These are phyloP conservation scores for Clavelina lepadiformis DNA, from an alignment of 23 tunicate species.

Conservation along the genomic window DNA sequence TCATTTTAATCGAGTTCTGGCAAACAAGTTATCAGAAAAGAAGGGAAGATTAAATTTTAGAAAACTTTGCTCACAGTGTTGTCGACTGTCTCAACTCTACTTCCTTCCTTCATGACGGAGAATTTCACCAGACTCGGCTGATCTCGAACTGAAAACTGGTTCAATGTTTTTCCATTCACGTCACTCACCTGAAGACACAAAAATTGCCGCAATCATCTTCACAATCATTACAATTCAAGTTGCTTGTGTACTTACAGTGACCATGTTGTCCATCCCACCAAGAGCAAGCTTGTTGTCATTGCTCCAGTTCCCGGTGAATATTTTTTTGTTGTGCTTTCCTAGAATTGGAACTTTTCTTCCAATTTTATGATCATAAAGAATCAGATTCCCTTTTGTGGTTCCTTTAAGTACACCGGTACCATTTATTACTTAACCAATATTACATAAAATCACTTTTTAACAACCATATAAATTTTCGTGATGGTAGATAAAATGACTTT, in stretches of 20 bases:
- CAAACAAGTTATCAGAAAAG: no score
- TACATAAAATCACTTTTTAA: not conserved
- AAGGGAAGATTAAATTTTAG: not conserved
- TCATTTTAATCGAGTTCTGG: no score
- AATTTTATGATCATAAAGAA: slow-evolving; percentile 87
- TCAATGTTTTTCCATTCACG: slow-evolving; percentile 52
- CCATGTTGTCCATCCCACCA: slow-evolving; percentile 68
- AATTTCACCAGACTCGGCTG: slow-evolving; percentile 74
- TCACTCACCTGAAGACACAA: slow-evolving; percentile 58
- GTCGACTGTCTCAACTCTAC: slow-evolving; percentile 37
- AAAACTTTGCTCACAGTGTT: slow-evolving; percentile 51
- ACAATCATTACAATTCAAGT: not conserved
- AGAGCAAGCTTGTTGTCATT: slow-evolving; percentile 66
- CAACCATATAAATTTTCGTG: not conserved
- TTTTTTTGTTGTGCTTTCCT: slow-evolving; percentile 86
- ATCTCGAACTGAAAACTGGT: slow-evolving; percentile 58
- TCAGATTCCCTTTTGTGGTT: slow-evolving; percentile 79
- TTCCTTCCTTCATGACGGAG: slow-evolving; percentile 74
- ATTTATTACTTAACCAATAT: no score
- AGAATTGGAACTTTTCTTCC: slow-evolving; percentile 92
- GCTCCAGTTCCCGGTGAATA: slow-evolving; percentile 80
- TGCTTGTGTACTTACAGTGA: slow-evolving; percentile 52
- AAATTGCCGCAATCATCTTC: not conserved
- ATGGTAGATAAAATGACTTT: not conserved
- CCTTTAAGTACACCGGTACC: slow-evolving; percentile 30